phyloP scores from a whole-genome alignment of 30 jellyfish, hydroid and myxozoan genomes.

The Turritopsis rubra region DNA sequence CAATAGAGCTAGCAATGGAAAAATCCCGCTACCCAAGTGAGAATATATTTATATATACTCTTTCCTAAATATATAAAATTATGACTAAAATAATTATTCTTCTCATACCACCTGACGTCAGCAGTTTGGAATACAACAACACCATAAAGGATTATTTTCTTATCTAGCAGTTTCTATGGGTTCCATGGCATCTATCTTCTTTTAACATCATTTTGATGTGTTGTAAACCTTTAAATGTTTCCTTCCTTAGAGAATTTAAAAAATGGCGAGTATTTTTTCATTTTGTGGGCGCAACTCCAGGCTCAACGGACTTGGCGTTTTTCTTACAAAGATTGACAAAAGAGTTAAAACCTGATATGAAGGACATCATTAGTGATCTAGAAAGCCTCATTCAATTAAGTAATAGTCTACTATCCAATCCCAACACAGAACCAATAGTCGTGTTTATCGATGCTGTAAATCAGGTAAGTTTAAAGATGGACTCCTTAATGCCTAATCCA shows the following conservation, averaged over 20 bases:
- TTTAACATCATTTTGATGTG: too few species aligned
- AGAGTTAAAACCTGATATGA: conserved; percentile 91
- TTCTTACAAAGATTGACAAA: conserved; percentile 87
- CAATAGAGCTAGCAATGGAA: conserved; percentile 32
- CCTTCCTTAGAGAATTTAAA: conserved; percentile 63
- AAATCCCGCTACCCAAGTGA: conserved; percentile 62
- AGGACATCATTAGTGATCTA: conserved; percentile 85
- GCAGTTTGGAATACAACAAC: neutral
- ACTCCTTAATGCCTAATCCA: neutral
- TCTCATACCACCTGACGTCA: too few species aligned
- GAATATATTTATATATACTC: conserved; percentile 1
- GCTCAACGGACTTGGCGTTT: conserved; percentile 98
- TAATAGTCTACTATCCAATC: conserved; percentile 86
- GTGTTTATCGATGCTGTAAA: conserved; percentile 91
- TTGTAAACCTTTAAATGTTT: too few species aligned
- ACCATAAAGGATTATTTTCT: too few species aligned
- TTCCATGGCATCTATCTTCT: too few species aligned
- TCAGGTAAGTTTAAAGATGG: conserved; percentile 45
- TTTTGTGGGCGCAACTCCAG: conserved; percentile 99
- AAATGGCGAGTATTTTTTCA: conserved; percentile 88
- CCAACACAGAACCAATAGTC: conserved; percentile 84
- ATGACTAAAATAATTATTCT: too few species aligned
- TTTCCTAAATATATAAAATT: too few species aligned
- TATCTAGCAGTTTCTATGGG: too few species aligned
- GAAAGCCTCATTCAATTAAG: conserved; percentile 88